Conservation (phyloP, 2,888 invertebrate genomes). For the Gastrophysa polygoni region DNA sequence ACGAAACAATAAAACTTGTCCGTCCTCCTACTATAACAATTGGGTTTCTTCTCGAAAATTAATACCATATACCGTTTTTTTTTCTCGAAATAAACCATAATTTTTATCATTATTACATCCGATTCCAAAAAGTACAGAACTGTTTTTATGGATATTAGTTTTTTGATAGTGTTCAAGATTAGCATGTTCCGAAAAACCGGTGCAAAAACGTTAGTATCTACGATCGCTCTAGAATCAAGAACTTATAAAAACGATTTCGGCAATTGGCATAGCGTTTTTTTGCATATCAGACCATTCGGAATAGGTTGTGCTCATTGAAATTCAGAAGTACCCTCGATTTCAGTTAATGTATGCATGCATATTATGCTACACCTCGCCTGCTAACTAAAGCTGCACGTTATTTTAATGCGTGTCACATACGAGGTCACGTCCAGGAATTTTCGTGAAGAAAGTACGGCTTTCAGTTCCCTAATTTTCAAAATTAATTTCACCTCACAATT, state of each 20-base stretch:
- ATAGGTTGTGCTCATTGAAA: background rate
- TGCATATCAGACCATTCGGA: background rate
- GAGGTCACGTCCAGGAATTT: slow-evolving; percentile 28
- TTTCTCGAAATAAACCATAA: too few species aligned
- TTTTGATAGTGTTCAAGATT: background rate
- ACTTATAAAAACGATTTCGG: background rate
- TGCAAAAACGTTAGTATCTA: background rate
- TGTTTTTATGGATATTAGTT: background rate
- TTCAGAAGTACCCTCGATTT: slow-evolving; percentile 3
- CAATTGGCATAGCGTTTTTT: background rate
- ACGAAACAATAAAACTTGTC: too few species aligned
- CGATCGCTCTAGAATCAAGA: background rate
- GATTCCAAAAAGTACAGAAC: too few species aligned
- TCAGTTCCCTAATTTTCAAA: background rate
- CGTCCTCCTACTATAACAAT: too few species aligned
- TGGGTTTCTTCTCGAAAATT: too few species aligned
- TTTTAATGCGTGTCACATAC: slow-evolving; percentile 28
- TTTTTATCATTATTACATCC: too few species aligned
- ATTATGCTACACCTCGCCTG: background rate
- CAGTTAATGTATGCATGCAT: slow-evolving; percentile 3
- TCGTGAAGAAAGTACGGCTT: slow-evolving; percentile 23
- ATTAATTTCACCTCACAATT: background rate
- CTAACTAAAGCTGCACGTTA: slow-evolving; percentile 3
- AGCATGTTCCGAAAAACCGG: background rate
- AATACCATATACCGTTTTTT: too few species aligned